Evolutionary conservation across 1,140 invertebrate genomes (phyloP).

Genomic region (Drosophila arawakana): DNA sequence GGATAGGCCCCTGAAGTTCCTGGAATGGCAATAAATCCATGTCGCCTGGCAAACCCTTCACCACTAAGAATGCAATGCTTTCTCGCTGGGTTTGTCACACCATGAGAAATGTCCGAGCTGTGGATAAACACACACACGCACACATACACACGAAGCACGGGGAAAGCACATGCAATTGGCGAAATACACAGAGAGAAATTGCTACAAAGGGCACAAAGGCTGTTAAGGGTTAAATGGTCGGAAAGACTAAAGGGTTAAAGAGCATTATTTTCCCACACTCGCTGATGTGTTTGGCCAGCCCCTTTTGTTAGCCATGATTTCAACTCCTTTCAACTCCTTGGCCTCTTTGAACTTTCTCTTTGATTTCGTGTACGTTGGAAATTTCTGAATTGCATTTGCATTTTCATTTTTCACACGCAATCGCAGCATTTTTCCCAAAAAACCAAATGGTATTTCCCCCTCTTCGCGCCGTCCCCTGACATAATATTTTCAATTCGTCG

Average conservation of each 20-base stretch:
- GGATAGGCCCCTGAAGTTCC: not conserved
- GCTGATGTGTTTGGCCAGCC: not conserved
- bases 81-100: not conserved
- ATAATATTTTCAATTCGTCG: conserved; percentile 1
- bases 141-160: too few species aligned
- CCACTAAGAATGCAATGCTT: not conserved
- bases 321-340: not conserved
- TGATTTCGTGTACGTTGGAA: conserved; percentile 7
- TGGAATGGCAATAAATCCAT: conserved; percentile 11
- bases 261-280: conserved; percentile 15
- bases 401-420: conserved; percentile 52
- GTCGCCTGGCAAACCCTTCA: conserved; percentile 1
- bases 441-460: conserved; percentile 3
- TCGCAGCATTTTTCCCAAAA: conserved; percentile 41
- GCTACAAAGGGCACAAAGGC: not conserved
- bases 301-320: not conserved
- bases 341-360: not conserved
- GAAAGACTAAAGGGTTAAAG: conserved; percentile 1
- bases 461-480: too few species aligned
- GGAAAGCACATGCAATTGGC: too few species aligned
- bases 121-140: conserved; percentile 2
- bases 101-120: conserved; percentile 9
- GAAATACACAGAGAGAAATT: too few species aligned
- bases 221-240: conserved; percentile 1
- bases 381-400: conserved; percentile 44